A percentile compares a stretch with the other conserved stretches of the same genome.
Evolutionary conservation across 1,140 invertebrate genomes (phyloP).

Genomic region (Aphelinus certus): DNA sequence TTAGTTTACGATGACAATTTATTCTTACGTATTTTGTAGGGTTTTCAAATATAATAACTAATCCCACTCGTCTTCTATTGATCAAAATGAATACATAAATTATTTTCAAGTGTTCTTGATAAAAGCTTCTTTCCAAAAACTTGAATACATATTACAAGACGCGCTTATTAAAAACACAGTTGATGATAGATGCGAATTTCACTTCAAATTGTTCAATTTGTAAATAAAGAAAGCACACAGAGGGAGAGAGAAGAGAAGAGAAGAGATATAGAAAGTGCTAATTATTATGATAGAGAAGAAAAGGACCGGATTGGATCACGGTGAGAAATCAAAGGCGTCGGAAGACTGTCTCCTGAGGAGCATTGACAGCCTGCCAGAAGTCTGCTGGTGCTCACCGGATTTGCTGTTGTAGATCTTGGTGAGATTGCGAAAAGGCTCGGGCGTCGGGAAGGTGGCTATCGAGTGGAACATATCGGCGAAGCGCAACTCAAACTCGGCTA

Average conservation of each 20-base stretch:
- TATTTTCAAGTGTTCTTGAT: too few species aligned
- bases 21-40: too few species aligned
- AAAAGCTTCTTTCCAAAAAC: too few species aligned
- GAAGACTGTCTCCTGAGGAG: constrained; percentile 41
- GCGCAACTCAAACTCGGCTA: constrained; percentile 63
- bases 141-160: too few species aligned
- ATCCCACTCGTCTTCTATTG: too few species aligned
- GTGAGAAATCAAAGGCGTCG: constrained; percentile 33
- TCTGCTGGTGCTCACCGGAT: constrained; percentile 58
- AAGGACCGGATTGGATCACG: too few species aligned
- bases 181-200: not conserved
- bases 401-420: constrained; percentile 69
- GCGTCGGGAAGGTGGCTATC: constrained; percentile 64
- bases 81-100: too few species aligned
- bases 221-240: not conserved
- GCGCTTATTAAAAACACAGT: too few species aligned
- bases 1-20: too few species aligned
- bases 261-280: not conserved
- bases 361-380: constrained; percentile 18
- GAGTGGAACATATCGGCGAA: constrained; percentile 66
- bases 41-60: too few species aligned
- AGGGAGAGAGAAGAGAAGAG: not conserved
- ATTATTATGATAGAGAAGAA: too few species aligned
- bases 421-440: constrained; percentile 64
- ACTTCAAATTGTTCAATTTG: not conserved